Conservation (phyloP, 2,113 vertebrate species). For the Lanius ludovicianus region DNA sequence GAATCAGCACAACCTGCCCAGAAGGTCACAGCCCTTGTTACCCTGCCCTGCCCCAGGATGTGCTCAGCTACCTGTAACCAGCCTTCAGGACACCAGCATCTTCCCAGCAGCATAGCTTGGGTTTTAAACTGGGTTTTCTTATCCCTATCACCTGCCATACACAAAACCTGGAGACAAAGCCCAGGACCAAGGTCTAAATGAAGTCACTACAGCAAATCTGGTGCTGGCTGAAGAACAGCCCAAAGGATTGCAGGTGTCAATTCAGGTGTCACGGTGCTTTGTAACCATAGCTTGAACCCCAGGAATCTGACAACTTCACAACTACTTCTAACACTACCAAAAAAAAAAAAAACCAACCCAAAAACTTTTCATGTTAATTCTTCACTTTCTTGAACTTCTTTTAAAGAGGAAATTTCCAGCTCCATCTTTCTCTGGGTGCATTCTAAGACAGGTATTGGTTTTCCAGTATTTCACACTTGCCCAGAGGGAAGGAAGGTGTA, state of each 20-base stretch:
- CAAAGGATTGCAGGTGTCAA: neutral
- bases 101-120: neutral
- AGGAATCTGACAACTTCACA: neutral
- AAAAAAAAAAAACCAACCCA: neutral
- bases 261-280: neutral
- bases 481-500: neutral
- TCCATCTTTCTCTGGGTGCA: neutral
- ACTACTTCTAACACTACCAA: neutral
- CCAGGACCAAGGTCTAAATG: neutral
- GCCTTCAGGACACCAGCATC: neutral
- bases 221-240: neutral
- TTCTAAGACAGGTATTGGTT: neutral
- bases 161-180: neutral
- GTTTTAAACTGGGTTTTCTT: neutral
- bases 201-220: neutral
- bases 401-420: neutral
- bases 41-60: neutral
- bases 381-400: neutral
- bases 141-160: neutral
- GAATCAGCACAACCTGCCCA: neutral
- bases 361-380: neutral
- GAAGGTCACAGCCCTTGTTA: neutral
- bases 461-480: neutral
- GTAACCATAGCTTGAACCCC: neutral
- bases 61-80: neutral